Evolutionary conservation across 2,113 vertebrate species (phyloP), one percentile per base, ranked within the genome.

Genomic region (Panurus biarmicus): DNA sequence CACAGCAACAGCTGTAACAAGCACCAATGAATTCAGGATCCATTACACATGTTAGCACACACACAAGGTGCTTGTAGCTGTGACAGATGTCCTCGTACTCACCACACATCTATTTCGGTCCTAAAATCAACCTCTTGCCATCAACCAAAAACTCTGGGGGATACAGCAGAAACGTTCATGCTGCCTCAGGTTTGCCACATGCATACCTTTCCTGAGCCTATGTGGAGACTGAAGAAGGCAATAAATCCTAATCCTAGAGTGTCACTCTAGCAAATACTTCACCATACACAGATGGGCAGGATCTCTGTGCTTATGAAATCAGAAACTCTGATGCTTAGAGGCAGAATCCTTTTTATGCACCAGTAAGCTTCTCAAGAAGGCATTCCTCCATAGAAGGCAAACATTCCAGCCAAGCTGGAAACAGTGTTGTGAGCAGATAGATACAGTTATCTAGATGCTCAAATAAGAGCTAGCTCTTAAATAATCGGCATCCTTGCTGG

Each of bases 81-180:
- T 73, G 79, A 84, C 77, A 80, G 71, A 57, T 36, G 77, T 3
- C 69, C 42, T 38, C 5, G 4, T 48, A 51, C 50, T 61, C 72
- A 67, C 35, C 65, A 77, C 11, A 4, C 26, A 67, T 22, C 45
- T 38, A 50, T 48, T 60, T 42, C 0, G 0, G 35, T 64, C 51
- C 74, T 79, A 64, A 89, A 91, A 85, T 26, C 73, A 77, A n/a
- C 44, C 44, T 51, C 73, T 51, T 74, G 48, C 20, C 33, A 72
- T 48, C 85, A 69, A 38, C 38, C 23, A 69, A 84, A 74, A 93
- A 15, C 7, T 51, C 67, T 2, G 21, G 33, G 16, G 36, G 10
- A 76, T 54, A 45, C 28, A 66, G 60, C 9, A 83, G 23, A 75
- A 83, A 64, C 45, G 17, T 60, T 56, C 25, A 12, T 0, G 28